Base-by-base conservation (phyloP, 2,797 vertebrate genomes). In the Myiothlypis chrysogaster region DNA sequence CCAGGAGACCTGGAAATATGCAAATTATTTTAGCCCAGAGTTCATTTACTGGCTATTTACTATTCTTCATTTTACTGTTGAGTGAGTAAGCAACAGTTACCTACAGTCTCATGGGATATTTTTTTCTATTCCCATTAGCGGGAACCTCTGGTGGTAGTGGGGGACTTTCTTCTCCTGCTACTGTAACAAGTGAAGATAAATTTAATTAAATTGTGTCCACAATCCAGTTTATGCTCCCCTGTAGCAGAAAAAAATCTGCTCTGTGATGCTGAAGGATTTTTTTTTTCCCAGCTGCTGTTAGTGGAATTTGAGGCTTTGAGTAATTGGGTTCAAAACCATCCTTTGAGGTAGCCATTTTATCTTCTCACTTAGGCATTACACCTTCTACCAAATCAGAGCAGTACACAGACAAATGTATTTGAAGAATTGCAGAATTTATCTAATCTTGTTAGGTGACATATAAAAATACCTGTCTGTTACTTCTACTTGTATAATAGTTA, bases 141-240 rank as follows among this genome's bases (percentile, higher is more conserved):
- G 57, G 46, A 89, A 50, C 21, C 50, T 63, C 0, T 18, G 24
- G 10, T 8, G 0, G 17, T 9, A 14, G 14, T 15, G 37, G 15
- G 5, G 25, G 12, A 4, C 19, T 72, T 87, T 85, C 35, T 85
- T 94, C 16, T 94, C 10, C 65, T 94, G 28, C 68, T 71, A 9
- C 81, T 87, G 34, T 91, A 92, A 87, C 16, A 41, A 73, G 8
- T 83, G 89, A 85, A 85, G 66, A 80, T 82, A 83, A 68, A 77
- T 90, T 90, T 95, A 93, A 90, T 96, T 93, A 94, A 92, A 79
- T 76, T 47, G 60, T 27, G 16, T 89, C n/a, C 76, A 47, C 78
- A 84, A 61, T 85, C 86, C 83, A 90, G 82, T 96, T 93, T 95
- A 65, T 96, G 60, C 78, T 77, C 94, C 52, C 61, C n/a, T 5